Percentiles rank a stretch among this genome's conserved stretches.
Conservation (phyloP, 2,113 vertebrate species). For the Poeciliopsis occidentalis region DNA sequence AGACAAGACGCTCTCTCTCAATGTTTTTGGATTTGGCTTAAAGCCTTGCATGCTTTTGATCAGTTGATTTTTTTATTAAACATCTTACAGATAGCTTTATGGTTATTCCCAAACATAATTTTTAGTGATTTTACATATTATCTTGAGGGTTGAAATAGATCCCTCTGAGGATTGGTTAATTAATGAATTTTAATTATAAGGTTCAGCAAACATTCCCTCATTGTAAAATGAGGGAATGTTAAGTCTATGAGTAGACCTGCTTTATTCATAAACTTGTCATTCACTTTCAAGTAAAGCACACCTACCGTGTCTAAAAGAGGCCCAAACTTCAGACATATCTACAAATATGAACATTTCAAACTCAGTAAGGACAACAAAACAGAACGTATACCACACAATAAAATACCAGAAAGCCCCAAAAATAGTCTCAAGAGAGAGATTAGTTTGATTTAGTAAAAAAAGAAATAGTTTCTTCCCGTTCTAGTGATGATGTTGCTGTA, state of each 20-base stretch:
- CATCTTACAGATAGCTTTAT: no score
- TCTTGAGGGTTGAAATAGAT: no score
- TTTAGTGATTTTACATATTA: no score
- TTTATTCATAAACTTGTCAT: not conserved
- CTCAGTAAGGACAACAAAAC: not conserved
- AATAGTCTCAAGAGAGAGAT: not conserved
- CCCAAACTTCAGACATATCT: not conserved
- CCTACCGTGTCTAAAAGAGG: not conserved
- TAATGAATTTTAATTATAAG: no score
- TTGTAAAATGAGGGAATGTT: no score
- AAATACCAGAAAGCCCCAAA: not conserved
- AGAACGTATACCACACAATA: not conserved
- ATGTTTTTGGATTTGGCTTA: no score
- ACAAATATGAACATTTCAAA: not conserved
- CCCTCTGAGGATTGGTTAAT: no score
- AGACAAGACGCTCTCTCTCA: no score
- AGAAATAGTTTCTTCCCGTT: not conserved
- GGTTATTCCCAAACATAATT: no score
- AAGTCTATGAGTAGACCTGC: not conserved
- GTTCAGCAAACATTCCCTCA: no score
- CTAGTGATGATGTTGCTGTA: not conserved
- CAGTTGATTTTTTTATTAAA: no score
- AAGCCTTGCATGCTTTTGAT: no score
- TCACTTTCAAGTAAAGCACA: not conserved
- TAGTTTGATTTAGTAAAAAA: not conserved